Percentiles rank a stretch among this genome's conserved stretches.
These are phyloP conservation scores for Brotula barbata DNA, from an alignment of 2,797 vertebrate genomes.

Conservation along the genomic window DNA sequence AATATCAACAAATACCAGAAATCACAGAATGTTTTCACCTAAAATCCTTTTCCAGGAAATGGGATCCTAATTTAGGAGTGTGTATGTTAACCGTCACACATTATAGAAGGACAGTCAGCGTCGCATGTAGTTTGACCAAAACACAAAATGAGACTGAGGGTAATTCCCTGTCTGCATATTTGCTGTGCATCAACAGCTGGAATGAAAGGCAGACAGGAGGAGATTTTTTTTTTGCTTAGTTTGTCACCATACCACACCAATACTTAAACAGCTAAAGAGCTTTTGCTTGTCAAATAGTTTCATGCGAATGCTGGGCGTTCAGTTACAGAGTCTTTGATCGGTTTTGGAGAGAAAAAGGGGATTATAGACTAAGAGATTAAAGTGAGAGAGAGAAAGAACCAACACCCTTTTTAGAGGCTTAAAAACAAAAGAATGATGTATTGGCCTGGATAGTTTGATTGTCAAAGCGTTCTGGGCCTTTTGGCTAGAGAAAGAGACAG, in stretches of 20 bases:
- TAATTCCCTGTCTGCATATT: slow-evolving; percentile 8
- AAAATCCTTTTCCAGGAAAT: no score
- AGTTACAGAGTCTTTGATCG: slow-evolving; percentile 12
- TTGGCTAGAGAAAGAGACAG: slow-evolving; percentile 7
- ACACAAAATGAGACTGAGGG: slow-evolving; percentile 28
- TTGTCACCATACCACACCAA: slow-evolving; percentile 4
- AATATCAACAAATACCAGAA: no score
- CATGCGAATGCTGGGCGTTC: background rate
- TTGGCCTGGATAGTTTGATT: background rate
- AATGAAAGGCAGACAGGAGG: background rate
- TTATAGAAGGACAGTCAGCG: slow-evolving; percentile 30
- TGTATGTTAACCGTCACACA: no score
- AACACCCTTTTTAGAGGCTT: background rate
- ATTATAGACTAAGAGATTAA: slow-evolving; percentile 42
- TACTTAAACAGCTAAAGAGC: background rate
- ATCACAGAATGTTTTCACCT: no score
- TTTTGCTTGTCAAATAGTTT: background rate
- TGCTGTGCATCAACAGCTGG: background rate
- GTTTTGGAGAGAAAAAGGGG: slow-evolving; percentile 17
- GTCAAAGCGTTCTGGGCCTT: background rate
- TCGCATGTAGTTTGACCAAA: slow-evolving; percentile 52
- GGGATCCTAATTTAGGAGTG: no score
- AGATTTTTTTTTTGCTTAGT: background rate
- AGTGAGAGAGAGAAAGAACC: slow-evolving; percentile 6
- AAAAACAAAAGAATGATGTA: background rate